Evolutionary conservation across 2,888 invertebrate genomes (phyloP).

Genomic region (Gisinianus flammeolus): DNA sequence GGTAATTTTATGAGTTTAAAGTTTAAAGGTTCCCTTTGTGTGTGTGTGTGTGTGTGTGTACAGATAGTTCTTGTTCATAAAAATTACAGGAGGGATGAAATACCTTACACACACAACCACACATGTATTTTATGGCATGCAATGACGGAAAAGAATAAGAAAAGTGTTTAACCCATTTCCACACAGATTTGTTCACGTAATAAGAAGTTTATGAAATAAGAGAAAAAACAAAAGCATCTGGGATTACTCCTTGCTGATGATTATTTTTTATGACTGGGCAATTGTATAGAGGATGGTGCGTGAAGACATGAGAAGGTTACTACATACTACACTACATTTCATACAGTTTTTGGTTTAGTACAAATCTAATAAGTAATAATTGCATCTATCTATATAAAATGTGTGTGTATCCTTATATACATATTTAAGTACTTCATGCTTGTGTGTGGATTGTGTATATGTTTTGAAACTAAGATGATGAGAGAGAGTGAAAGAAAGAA

Average conservation of each 20-base stretch:
- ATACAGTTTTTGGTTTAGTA: no score
- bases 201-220: not conserved
- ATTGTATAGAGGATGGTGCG: not conserved
- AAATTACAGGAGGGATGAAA: no score
- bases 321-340: not conserved
- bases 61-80: no score
- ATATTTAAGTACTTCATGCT: no score
- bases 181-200: not conserved
- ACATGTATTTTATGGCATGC: not conserved
- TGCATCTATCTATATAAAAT: no score
- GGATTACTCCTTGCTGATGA: not conserved
- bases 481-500: not conserved
- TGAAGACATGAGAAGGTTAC: not conserved
- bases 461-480: not conserved
- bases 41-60: no score
- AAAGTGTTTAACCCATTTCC: not conserved
- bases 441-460: no score
- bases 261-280: conserved; percentile 2
- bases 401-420: not conserved
- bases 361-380: not conserved
- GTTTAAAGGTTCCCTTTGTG: no score
- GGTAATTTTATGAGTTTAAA: no score
- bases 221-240: conserved; percentile 8
- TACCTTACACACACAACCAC: no score
- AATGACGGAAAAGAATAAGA: not conserved